These are phyloP conservation scores for Antidorcas marsupialis DNA, from an alignment of 2,113 vertebrate species.

Conservation along the genomic window DNA sequence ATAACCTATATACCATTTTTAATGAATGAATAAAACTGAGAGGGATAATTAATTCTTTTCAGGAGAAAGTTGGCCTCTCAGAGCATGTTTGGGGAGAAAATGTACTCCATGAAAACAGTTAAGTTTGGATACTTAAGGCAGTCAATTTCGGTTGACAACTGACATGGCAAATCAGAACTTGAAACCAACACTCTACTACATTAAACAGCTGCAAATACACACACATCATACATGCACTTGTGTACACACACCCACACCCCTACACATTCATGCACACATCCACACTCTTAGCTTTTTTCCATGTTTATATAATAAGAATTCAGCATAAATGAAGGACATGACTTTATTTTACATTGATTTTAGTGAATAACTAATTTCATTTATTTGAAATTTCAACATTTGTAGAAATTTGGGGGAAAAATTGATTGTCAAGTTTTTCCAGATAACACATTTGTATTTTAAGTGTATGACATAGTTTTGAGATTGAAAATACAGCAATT, in stretches of 20 bases:
- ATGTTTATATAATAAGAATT: background rate
- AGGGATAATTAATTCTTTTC: background rate
- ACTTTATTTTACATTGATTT: background rate
- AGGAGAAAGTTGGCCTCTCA: background rate
- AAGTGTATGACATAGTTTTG: background rate
- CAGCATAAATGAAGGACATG: background rate
- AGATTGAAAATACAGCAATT: background rate
- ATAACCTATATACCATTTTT: background rate
- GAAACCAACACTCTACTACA: background rate
- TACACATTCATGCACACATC: background rate
- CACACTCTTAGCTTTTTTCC: background rate
- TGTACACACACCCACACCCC: background rate
- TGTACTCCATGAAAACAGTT: background rate
- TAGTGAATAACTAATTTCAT: background rate
- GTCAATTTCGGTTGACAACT: background rate
- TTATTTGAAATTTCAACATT: background rate
- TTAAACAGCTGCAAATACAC: background rate
- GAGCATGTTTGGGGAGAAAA: background rate
- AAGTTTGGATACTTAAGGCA: background rate
- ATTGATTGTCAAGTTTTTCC: background rate
- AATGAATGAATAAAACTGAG: background rate
- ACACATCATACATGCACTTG: background rate
- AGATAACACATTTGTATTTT: background rate
- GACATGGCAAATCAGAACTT: background rate
- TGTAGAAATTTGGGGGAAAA: background rate